Base-by-base conservation (phyloP, 2,797 vertebrate species). In the Gadopsis marmoratus region DNA sequence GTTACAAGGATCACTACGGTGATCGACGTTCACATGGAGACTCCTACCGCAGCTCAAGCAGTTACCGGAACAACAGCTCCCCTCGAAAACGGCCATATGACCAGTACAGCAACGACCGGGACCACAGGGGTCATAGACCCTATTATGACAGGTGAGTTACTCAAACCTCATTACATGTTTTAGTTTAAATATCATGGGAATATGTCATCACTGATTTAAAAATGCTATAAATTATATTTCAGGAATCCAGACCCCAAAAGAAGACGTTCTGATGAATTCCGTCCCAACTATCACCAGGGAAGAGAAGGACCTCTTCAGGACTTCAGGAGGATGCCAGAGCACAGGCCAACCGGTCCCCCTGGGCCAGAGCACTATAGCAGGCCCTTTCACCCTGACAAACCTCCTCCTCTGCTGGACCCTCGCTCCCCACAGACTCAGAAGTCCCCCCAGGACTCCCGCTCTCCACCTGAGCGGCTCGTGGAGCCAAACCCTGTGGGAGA, bases 1-100 rank as follows among this genome's bases (percentile, higher is more conserved):
- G 98, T 84, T 98, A 99, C 83, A 99, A 99, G 94, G 98, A 99
- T 89, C 97, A 98, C 86, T 99, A 99, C 0, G 92, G 94, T 3
- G 98, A 99, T 12, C 95, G 97, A 0, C 96, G 97, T 13, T 91
- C 95, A 0, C 97, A 97, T 2, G 91, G 95, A 14, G 98, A 99
- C 1, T 86, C 95, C 2, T 97, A 99, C 87, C 96, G 97, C 31
- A 97, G 96, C 92, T 97, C 97, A 0, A 95, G 96, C 16, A 92
- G 95, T 78, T 99, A 98, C 89, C 95, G 97, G 61, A 97, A 95
- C 91, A 97, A 96, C 79, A 95, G 86, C 87, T 95, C 97, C 2
- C 96, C 97, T 31, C 96, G 98, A 23, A 99, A 99, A 92, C 92
- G 98, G 64, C 95, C 97, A 0, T 99, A 99, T 0, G 97, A 99